phyloP scores from a whole-genome alignment of 2,113 vertebrate species.

The Tragulus kanchil region DNA sequence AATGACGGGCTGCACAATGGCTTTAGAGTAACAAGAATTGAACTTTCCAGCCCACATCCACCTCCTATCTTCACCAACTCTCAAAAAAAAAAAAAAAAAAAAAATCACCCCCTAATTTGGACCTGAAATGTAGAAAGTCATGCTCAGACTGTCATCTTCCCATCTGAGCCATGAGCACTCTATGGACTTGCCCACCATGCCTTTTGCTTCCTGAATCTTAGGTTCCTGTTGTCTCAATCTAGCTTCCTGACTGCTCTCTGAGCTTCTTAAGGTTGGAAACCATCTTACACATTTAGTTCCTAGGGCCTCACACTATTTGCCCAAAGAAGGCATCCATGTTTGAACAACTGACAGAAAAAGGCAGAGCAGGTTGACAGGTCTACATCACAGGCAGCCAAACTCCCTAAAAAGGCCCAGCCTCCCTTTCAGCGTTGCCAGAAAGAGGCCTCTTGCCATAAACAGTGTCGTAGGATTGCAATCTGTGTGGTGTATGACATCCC shows the following conservation, averaged over 20 bases:
- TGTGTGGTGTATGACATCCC: not conserved
- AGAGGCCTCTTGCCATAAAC: not conserved
- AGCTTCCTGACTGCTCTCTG: not conserved
- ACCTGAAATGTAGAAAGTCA: not conserved
- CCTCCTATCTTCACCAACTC: not conserved
- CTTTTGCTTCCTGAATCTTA: not conserved
- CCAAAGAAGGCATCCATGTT: not conserved
- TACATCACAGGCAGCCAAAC: not conserved
- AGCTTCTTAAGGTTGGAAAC: not conserved
- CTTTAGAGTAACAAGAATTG: not conserved
- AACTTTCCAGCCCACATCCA: not conserved
- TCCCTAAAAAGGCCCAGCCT: not conserved
- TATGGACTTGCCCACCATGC: not conserved
- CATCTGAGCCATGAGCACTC: not conserved
- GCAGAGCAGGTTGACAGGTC: not conserved
- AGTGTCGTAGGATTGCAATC: too few relatives aligned
- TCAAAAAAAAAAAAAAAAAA: not conserved
- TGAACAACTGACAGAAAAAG: not conserved
- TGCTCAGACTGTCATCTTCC: not conserved
- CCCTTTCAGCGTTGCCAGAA: constrained; percentile 1
- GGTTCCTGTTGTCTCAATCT: not conserved
- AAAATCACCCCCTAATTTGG: not conserved
- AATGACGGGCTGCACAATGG: not conserved
- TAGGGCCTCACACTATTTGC: not conserved
- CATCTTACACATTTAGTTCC: not conserved